Evolutionary conservation across 2,797 vertebrate species (phyloP).

Genomic region (Dallia pectoralis): DNA sequence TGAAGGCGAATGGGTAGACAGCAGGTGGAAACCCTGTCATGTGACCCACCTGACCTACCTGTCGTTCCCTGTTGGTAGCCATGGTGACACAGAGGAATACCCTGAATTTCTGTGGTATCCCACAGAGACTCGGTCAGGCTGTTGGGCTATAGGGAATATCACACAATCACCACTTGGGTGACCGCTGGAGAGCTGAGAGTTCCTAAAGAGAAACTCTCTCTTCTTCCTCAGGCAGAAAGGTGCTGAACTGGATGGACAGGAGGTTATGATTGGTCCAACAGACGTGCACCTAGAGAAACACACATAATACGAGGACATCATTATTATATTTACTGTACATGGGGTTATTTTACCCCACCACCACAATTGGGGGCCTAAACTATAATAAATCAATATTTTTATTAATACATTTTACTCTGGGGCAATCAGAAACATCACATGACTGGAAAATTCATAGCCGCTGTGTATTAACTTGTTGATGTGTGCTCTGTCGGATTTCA

Average conservation of each 20-base stretch:
- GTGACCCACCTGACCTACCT: slow-evolving; percentile 85
- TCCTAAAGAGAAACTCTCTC: slow-evolving; percentile 22
- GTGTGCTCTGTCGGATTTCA: no score
- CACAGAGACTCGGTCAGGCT: slow-evolving; percentile 34
- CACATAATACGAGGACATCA: slow-evolving; percentile 32
- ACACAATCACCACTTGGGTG: slow-evolving; percentile 3
- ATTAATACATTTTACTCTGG: no score
- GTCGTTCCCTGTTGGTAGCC: slow-evolving; percentile 89
- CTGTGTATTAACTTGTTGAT: no score
- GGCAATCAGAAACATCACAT: no score
- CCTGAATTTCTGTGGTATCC: not conserved
- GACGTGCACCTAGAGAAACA: slow-evolving; percentile 43
- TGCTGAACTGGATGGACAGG: slow-evolving; percentile 21
- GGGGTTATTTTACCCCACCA: no score
- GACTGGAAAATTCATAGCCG: no score
- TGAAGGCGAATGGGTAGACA: slow-evolving; percentile 89
- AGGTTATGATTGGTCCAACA: slow-evolving; percentile 28
- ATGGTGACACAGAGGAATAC: slow-evolving; percentile 63
- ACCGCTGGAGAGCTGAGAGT: slow-evolving; percentile 32
- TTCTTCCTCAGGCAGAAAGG: slow-evolving; percentile 33
- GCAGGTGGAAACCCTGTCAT: slow-evolving; percentile 86
- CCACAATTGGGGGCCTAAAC: no score
- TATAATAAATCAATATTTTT: no score
- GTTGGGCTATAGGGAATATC: slow-evolving; percentile 31
- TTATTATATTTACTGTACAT: slow-evolving; percentile 16